These are phyloP conservation scores for Alca torda DNA, from an alignment of 2,797 vertebrate species.

Conservation along the genomic window DNA sequence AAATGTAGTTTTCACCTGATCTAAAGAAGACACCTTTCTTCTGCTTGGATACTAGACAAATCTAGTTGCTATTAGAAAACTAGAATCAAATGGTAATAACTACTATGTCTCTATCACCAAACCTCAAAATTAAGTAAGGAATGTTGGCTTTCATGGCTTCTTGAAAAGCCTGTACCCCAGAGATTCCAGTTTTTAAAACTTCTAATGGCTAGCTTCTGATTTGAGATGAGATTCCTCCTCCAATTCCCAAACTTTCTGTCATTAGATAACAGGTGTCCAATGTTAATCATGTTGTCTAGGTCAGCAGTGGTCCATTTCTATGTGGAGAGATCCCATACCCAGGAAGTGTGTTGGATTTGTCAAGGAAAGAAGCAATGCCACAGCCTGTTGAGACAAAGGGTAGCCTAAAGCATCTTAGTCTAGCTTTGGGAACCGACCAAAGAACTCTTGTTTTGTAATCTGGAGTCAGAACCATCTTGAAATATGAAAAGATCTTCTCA, in stretches of 20 bases:
- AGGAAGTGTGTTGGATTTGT: neutral
- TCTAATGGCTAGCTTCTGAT: neutral
- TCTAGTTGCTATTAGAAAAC: neutral
- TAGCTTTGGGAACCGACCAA: neutral
- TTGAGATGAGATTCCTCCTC: neutral
- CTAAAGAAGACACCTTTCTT: neutral
- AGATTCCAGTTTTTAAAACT: neutral
- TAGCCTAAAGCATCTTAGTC: neutral
- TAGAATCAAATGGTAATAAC: neutral
- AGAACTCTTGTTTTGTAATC: neutral
- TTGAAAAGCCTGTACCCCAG: neutral
- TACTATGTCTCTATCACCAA: neutral
- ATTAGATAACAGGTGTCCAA: too few relatives aligned
- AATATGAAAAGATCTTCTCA: neutral
- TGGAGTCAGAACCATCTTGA: neutral
- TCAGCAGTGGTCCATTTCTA: neutral
- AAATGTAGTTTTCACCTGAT: neutral
- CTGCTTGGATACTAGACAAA: neutral
- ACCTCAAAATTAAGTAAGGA: neutral
- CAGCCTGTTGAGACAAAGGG: neutral
- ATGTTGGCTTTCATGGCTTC: neutral
- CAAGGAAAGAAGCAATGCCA: neutral
- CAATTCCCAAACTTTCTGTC: neutral
- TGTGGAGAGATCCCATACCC: neutral
- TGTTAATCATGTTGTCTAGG: neutral